Conservation (phyloP, 2,888 invertebrate species). For the Rhimphoctona megacephalus region DNA sequence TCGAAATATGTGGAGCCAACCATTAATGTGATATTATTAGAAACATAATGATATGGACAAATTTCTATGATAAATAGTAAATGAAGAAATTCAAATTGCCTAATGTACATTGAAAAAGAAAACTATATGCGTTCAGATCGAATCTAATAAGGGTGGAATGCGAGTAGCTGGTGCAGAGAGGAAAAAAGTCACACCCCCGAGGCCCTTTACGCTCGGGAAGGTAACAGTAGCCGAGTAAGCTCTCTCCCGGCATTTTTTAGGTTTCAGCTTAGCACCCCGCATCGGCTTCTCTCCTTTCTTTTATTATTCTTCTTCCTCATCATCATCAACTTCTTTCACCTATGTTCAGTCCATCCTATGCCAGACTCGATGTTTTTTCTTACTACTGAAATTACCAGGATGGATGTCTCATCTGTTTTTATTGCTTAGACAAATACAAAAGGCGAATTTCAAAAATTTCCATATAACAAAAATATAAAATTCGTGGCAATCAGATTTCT, state of each 20-base stretch:
- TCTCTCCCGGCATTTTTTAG: conserved; percentile 80
- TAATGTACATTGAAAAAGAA: conserved; percentile 8
- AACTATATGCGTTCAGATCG: conserved; percentile 70
- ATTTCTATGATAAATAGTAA: background rate
- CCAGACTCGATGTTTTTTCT: conserved; percentile 66
- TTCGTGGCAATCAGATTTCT: background rate
- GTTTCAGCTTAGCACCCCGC: conserved; percentile 83
- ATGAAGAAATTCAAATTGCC: background rate
- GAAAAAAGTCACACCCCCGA: conserved; percentile 68
- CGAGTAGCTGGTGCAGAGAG: conserved; percentile 71
- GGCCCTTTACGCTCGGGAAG: conserved; percentile 67
- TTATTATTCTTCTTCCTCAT: conserved; percentile 26
- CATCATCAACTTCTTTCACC: conserved; percentile 24
- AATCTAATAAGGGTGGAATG: conserved; percentile 81
- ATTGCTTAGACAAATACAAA: background rate
- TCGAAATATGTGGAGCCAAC: background rate
- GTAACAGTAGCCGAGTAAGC: conserved; percentile 85
- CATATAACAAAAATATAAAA: background rate
- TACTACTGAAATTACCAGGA: conserved; percentile 71
- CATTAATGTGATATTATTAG: background rate
- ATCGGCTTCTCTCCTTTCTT: conserved; percentile 77
- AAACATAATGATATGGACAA: background rate
- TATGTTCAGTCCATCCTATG: conserved; percentile 10
- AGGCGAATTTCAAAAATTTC: background rate
- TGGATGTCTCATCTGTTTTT: conserved; percentile 33